Conservation (phyloP, 2,888 invertebrate genomes). For the Rambutsinella grinnellia region DNA sequence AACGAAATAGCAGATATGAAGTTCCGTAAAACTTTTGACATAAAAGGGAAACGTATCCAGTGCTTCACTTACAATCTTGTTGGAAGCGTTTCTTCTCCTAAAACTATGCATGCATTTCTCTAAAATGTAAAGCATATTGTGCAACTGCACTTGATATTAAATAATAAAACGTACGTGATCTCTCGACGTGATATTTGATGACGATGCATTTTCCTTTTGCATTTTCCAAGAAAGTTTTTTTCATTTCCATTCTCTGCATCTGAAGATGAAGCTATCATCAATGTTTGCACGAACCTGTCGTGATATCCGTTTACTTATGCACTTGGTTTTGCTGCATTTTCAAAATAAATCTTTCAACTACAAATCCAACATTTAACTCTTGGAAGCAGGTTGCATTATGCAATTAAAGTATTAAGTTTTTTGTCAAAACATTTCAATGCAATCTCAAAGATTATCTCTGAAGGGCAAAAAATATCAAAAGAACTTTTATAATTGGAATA, state of each 20-base stretch:
- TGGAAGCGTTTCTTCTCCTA: slow-evolving; percentile 12
- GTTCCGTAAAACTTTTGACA: slow-evolving; percentile 29
- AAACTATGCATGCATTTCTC: neutral
- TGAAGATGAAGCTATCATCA: neutral
- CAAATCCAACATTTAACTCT: neutral
- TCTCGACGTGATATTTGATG: slow-evolving; percentile 27
- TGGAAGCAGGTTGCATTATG: neutral
- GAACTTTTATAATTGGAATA: no score
- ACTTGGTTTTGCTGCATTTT: neutral
- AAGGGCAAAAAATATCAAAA: no score
- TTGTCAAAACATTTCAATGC: neutral
- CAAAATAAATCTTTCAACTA: neutral
- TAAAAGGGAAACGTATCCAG: slow-evolving; percentile 18
- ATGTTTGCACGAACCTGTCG: neutral
- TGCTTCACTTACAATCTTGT: neutral
- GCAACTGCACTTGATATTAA: slow-evolving; percentile 29
- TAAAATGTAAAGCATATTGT: slow-evolving; percentile 6
- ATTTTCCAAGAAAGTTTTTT: neutral
- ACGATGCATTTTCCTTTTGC: slow-evolving; percentile 31
- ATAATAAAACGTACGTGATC: slow-evolving; percentile 38
- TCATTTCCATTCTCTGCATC: neutral
- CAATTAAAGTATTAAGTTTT: neutral
- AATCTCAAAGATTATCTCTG: no score
- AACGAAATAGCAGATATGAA: slow-evolving; percentile 40
- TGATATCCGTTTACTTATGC: neutral